Evolutionary conservation across 1,140 invertebrate species (phyloP).

Genomic region (Ooceraea biroi): DNA sequence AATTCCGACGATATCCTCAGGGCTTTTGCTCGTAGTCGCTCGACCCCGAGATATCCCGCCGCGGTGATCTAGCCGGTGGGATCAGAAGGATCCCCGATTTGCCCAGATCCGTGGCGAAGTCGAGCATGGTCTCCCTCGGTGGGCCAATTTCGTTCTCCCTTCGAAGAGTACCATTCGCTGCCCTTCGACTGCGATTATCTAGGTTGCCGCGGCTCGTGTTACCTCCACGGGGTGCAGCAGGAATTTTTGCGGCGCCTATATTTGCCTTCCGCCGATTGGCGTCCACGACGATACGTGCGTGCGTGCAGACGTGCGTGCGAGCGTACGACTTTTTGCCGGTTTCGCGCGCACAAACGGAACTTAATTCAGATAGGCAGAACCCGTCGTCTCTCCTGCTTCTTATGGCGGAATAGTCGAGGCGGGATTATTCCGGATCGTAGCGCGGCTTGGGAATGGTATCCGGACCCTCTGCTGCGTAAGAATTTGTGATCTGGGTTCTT

Average conservation of each 20-base stretch:
- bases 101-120: neutral
- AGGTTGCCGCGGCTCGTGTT: constrained; percentile 50
- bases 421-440: constrained; percentile 14
- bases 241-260: neutral
- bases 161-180: neutral
- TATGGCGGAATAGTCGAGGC: constrained; percentile 23
- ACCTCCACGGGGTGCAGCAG: neutral
- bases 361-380: constrained; percentile 23
- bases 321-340: constrained; percentile 8
- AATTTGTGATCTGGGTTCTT: neutral
- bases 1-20: constrained; percentile 34
- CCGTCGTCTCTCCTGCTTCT: constrained; percentile 39
- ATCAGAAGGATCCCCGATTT: neutral
- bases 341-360: neutral
- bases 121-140: constrained; percentile 27
- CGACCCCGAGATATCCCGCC: constrained; percentile 15
- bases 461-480: neutral
- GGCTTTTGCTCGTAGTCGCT: neutral
- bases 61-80: neutral
- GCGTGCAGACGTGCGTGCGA: neutral
- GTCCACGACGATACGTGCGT: neutral
- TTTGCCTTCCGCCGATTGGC: neutral
- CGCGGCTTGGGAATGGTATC: neutral
- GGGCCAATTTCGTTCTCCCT: constrained; percentile 64
- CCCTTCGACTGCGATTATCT: constrained; percentile 57